Conservation (phyloP, 35 echinoderm and acorn worm species). For the Ophiothrix spiculata region DNA sequence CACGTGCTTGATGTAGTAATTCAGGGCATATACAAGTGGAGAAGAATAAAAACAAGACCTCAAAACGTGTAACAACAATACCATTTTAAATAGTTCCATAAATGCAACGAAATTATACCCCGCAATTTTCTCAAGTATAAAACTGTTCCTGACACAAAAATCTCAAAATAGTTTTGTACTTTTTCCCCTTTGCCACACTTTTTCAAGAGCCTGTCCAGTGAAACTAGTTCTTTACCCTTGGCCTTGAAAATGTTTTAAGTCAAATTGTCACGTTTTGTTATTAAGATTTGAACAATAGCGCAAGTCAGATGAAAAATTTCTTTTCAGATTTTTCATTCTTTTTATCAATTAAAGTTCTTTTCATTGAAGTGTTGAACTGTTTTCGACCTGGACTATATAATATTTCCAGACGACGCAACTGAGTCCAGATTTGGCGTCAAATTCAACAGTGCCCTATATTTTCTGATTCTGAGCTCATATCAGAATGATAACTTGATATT, state of each 20-base stretch:
- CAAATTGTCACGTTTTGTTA: background rate
- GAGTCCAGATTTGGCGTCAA: too few species aligned
- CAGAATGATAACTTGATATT: too few species aligned
- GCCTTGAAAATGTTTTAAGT: constrained; percentile 1
- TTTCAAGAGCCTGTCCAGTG: background rate
- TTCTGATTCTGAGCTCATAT: too few species aligned
- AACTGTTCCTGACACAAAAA: background rate
- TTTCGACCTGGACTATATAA: background rate
- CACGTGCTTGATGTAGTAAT: background rate
- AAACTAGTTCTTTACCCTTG: constrained; percentile 5
- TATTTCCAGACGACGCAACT: background rate
- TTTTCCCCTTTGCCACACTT: too few species aligned
- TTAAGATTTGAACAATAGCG: background rate
- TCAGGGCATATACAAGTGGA: background rate
- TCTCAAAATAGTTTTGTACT: too few species aligned
- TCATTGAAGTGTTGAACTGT: background rate
- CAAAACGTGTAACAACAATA: constrained; percentile 10
- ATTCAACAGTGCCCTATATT: too few species aligned
- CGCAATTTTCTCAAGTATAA: background rate
- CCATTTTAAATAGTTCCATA: background rate
- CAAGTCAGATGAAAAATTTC: constrained; percentile 11
- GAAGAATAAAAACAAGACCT: background rate
- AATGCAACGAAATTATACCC: background rate
- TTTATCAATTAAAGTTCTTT: constrained; percentile 5
- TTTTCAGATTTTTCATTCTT: constrained; percentile 6